These are phyloP conservation scores for Aleiodes leptofemur DNA, from an alignment of 2,888 invertebrate species.

Conservation along the genomic window DNA sequence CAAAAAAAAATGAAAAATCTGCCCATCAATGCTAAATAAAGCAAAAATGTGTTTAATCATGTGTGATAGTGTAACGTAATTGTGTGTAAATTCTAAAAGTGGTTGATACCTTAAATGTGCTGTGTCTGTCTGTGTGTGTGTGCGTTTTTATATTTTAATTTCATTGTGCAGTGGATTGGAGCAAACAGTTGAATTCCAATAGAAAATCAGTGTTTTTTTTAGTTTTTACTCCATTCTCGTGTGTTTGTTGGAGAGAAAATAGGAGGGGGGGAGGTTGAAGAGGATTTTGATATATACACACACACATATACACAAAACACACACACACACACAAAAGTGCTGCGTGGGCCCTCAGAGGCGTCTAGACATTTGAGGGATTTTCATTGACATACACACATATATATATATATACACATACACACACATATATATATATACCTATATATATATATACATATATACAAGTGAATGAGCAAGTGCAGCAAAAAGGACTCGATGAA, in stretches of 20 bases:
- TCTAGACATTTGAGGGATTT: background rate
- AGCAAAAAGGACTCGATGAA: background rate
- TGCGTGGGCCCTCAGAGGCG: constrained; percentile 24
- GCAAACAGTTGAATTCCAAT: constrained; percentile 1
- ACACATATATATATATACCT: no score
- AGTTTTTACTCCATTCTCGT: no score
- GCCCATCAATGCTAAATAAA: background rate
- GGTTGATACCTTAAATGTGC: no score
- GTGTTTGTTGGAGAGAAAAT: constrained; percentile 35
- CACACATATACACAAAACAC: no score
- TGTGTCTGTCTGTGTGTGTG: constrained; percentile 66
- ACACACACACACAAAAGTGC: background rate
- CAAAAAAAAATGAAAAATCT: background rate
- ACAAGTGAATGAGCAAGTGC: background rate
- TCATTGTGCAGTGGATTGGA: constrained; percentile 21
- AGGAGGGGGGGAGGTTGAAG: constrained; percentile 21
- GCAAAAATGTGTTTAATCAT: constrained; percentile 42
- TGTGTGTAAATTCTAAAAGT: constrained; percentile 61
- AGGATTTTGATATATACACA: background rate
- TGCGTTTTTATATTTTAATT: background rate
- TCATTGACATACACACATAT: background rate
- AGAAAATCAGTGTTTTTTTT: constrained; percentile 27
- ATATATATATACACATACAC: no score
- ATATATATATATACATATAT: no score
- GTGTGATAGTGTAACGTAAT: constrained; percentile 48